phyloP scores from a whole-genome alignment of 2,888 invertebrate genomes.

The Drosophila crucigera region DNA sequence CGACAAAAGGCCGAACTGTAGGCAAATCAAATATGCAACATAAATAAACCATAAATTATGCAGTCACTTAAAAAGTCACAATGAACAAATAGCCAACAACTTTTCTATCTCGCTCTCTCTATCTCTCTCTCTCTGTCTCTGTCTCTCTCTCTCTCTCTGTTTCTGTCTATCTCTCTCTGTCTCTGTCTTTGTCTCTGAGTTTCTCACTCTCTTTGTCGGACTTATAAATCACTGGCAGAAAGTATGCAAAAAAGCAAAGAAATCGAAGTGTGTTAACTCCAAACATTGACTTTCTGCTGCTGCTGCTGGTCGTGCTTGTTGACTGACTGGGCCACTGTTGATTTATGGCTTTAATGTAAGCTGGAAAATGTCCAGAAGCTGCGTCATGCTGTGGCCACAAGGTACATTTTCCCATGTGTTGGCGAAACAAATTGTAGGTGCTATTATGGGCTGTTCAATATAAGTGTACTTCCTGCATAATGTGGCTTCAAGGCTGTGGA shows the following conservation, averaged over 20 bases:
- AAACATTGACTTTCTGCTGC: conserved; percentile 12
- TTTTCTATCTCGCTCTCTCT: neutral
- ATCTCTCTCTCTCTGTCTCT: neutral
- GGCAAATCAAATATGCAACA: conserved; percentile 38
- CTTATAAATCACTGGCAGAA: conserved; percentile 44
- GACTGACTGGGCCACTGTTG: conserved; percentile 31
- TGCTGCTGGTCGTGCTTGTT: neutral
- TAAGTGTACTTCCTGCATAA: neutral
- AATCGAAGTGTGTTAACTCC: conserved; percentile 12
- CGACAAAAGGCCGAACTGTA: conserved; percentile 3
- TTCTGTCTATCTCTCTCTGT: neutral
- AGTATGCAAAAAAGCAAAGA: conserved; percentile 8
- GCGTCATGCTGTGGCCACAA: neutral
- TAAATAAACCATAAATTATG: conserved; percentile 49
- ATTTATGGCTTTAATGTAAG: conserved; percentile 46
- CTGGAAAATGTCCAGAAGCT: conserved; percentile 12
- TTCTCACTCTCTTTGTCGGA: neutral
- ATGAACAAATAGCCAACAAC: conserved; percentile 18
- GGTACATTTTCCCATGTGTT: neutral
- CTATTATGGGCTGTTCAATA: neutral
- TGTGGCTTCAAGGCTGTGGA: neutral
- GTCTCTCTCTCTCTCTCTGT: neutral
- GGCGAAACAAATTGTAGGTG: neutral
- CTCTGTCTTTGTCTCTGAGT: neutral
- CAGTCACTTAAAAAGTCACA: conserved; percentile 38